Evolutionary conservation across 2,797 vertebrate species (phyloP).

Genomic region (Fistularia commersonii): DNA sequence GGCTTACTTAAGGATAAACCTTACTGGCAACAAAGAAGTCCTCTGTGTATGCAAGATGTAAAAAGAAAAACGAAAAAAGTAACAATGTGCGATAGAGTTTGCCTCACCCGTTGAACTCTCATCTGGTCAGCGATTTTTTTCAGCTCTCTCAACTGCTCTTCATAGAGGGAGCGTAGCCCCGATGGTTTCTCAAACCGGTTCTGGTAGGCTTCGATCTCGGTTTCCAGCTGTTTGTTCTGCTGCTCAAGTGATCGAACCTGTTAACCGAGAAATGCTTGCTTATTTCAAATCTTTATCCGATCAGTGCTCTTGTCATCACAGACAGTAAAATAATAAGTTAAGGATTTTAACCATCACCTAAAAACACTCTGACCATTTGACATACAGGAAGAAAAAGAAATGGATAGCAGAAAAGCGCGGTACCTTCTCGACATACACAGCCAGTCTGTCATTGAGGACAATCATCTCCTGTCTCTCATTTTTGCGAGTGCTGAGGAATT

Average conservation of each 20-base stretch:
- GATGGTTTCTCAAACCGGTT: constrained; percentile 61
- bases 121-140: constrained; percentile 70
- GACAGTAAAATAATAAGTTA: constrained; percentile 21
- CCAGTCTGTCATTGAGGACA: constrained; percentile 76
- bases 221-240: constrained; percentile 67
- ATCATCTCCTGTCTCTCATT: constrained; percentile 70
- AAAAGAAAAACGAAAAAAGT: constrained; percentile 1
- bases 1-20: constrained; percentile 46
- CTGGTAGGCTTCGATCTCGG: constrained; percentile 62
- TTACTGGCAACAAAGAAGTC: constrained; percentile 31
- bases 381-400: not conserved
- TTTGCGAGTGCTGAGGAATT: constrained; percentile 66
- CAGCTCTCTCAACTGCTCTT: constrained; percentile 71
- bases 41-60: constrained; percentile 22
- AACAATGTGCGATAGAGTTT: too few species aligned
- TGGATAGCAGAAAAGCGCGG: not conserved
- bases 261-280: constrained; percentile 9
- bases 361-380: not conserved
- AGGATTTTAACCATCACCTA: not conserved
- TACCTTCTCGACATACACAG: constrained; percentile 73
- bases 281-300: too few species aligned
- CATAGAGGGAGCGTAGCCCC: constrained; percentile 64
- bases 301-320: constrained; percentile 11
- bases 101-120: constrained; percentile 66
- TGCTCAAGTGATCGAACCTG: constrained; percentile 74